Evolutionary conservation across 2,888 invertebrate species (phyloP).

Genomic region (Alloplasta piceator): DNA sequence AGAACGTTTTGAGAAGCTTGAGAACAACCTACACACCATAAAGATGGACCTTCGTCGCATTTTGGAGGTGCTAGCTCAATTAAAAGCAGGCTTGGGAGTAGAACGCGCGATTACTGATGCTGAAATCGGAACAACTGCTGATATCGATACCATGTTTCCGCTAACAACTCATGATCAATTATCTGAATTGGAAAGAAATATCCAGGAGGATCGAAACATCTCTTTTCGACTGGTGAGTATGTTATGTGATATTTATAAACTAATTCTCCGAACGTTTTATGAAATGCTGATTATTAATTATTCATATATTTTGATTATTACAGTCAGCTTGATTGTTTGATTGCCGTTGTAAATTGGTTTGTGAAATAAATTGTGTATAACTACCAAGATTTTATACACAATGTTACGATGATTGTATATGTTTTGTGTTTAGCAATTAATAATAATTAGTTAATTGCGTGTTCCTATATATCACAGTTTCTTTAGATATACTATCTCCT

Average conservation of each 20-base stretch:
- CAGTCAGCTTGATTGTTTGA: conserved; percentile 25
- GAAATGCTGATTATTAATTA: conserved; percentile 19
- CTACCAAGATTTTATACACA: conserved; percentile 25
- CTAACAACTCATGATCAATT: conserved; percentile 34
- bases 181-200: conserved; percentile 33
- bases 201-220: conserved; percentile 23
- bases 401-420: conserved; percentile 29
- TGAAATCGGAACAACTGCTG: conserved; percentile 35
- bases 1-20: conserved; percentile 36
- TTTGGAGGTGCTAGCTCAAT: conserved; percentile 32
- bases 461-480: conserved; percentile 34
- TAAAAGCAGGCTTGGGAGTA: conserved; percentile 18
- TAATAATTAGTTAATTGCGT: conserved; percentile 21
- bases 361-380: conserved; percentile 23
- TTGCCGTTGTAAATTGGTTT: conserved; percentile 18
- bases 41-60: conserved; percentile 40
- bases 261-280: conserved; percentile 26
- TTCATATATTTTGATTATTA: conserved; percentile 19
- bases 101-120: conserved; percentile 34
- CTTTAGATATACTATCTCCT: conserved; percentile 34
- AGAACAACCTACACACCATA: conserved; percentile 27
- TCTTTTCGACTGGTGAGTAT: conserved; percentile 41
- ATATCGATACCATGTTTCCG: conserved; percentile 44
- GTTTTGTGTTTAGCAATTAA: conserved; percentile 34
- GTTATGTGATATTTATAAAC: conserved; percentile 34